Evolutionary conservation across 2,113 vertebrate genomes (phyloP), one percentile per base, ranked within the genome.

Genomic region (Puntigrus tetrazona): DNA sequence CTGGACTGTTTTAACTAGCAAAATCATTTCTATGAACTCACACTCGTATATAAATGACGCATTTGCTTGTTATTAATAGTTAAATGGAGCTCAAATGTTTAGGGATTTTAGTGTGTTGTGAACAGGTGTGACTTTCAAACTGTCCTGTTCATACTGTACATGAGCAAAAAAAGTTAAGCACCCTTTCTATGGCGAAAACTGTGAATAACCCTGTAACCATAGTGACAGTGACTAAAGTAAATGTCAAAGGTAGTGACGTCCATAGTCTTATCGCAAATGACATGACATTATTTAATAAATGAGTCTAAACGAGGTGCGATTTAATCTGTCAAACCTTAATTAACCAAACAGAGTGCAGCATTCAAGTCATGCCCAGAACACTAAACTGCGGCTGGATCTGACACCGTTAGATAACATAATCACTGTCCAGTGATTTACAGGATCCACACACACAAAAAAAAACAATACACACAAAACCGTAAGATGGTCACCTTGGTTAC

Each of bases 1-100:
- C 61, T 45, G 31, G 36, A 75, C 52, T 70, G 45, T 50, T 65
- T 86, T 11, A 45, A 76, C 13, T 11, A 36, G 74, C 34, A 86
- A 83, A 79, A 85, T 55, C 8, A 36, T 84, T 72, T 7, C 2
- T 79, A 10, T 63, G 9, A 43, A 75, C 22, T 27, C 3, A 4
- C 59, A 8, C 59, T 7, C 0, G 11, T 38, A 73, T 36, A 11
- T 45, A 78, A 81, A 27, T 43, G 6, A 77, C 41, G 7, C 8
- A 38, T 29, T 77, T 73, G 45, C 41, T 61, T 77, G 38, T 43
- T 55, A 77, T 41, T 27, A 74, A 47, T 63, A 79, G 25, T 50
- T 61, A 70, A 38, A 47, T 52, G 31, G 29, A 0, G 55, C 34
- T 11, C 5, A 79, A 63, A 36, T 63, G 34, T 74, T 81, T 84